Base-by-base conservation (phyloP, 2,797 vertebrate species). In the Phataginus tricuspis region DNA sequence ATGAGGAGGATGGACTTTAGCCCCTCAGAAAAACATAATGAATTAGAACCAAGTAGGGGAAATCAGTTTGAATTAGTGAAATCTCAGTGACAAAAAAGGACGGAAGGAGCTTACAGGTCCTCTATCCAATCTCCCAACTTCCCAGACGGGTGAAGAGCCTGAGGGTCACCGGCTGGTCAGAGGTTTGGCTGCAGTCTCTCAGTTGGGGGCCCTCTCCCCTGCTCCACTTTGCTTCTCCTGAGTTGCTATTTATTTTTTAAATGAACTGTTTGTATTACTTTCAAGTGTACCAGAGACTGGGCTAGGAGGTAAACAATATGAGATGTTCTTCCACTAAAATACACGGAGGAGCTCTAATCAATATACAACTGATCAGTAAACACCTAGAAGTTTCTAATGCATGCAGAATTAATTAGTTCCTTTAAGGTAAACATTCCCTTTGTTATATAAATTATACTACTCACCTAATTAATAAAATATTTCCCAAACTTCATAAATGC, bases 381-480 rank as follows among this genome's bases (percentile, higher is more conserved):
- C 42, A 80, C 31, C 66, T 55, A n/a, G 59, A 79, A 39, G 16
- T 59, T 80, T 72, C 77, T 59, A 53, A 93, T 23, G 12, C 11
- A 84, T n/a, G 51, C 63, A 87, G 39, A 83, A 90, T 37, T 34
- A 71, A 93, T 49, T 61, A 39, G 19, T 79, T 88, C 45, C 89
- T 57, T 86, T 49, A 74, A 21, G 90, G 34, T 59, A 80, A 84
- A 51, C 63, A 34, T n/a, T 42, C 51, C 61, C 27, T 15, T 69
- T 88, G 29, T 59, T 45, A 49, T 61, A 69, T 61, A 55, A 90
- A 71, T 78, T 68, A 86, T 19, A 55, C n/a, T 21, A 74, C 53
- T 79, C 34, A 80, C 18, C 49, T 86, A 78, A 53, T 82, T 90
- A 96, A 88, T 59, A 61, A 83, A 94, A 85, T 87, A 57, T 53